Percentiles rank a stretch among this genome's conserved stretches.
Evolutionary conservation across 2,888 invertebrate species (phyloP).

Genomic region (Colletes collaris): DNA sequence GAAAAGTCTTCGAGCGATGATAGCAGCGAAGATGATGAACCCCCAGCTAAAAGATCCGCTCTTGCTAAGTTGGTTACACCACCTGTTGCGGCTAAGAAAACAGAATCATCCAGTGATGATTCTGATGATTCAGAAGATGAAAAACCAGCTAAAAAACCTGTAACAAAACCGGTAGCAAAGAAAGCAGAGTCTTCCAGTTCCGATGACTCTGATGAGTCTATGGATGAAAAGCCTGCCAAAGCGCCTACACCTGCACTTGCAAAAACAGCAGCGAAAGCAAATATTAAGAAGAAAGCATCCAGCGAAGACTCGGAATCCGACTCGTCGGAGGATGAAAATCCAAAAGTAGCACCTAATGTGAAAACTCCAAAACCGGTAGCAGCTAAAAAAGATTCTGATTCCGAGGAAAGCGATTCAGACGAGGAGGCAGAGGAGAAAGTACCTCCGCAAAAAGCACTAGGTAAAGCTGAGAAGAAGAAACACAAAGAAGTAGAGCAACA

Average conservation of each 20-base stretch:
- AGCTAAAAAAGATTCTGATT: slow-evolving; percentile 64
- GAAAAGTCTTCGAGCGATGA: slow-evolving; percentile 53
- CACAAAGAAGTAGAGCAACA: slow-evolving; percentile 72
- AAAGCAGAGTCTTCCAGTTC: slow-evolving; percentile 66
- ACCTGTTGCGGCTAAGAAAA: slow-evolving; percentile 50
- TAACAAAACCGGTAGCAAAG: slow-evolving; percentile 49
- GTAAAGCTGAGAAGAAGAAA: slow-evolving; percentile 77
- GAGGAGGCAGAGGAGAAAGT: slow-evolving; percentile 59
- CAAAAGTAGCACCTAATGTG: slow-evolving; percentile 30
- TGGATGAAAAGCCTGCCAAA: slow-evolving; percentile 69
- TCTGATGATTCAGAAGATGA: slow-evolving; percentile 79
- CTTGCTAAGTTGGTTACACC: slow-evolving; percentile 77
- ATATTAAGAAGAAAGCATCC: slow-evolving; percentile 65
- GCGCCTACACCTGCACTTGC: slow-evolving; percentile 50
- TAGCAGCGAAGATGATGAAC: slow-evolving; percentile 61
- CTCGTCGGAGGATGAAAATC: slow-evolving; percentile 75
- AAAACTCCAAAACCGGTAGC: slow-evolving; percentile 40
- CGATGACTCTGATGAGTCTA: slow-evolving; percentile 77
- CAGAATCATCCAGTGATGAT: slow-evolving; percentile 68
- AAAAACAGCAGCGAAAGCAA: slow-evolving; percentile 59
- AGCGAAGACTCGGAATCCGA: slow-evolving; percentile 75
- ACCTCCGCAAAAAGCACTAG: slow-evolving; percentile 71
- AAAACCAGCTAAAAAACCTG: slow-evolving; percentile 58
- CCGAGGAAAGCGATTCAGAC: slow-evolving; percentile 60
- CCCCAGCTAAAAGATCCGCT: slow-evolving; percentile 62